Evolutionary conservation across 2,113 vertebrate species (phyloP), one percentile per base, ranked within the genome.

Genomic region (Corythornis madagascariensis): DNA sequence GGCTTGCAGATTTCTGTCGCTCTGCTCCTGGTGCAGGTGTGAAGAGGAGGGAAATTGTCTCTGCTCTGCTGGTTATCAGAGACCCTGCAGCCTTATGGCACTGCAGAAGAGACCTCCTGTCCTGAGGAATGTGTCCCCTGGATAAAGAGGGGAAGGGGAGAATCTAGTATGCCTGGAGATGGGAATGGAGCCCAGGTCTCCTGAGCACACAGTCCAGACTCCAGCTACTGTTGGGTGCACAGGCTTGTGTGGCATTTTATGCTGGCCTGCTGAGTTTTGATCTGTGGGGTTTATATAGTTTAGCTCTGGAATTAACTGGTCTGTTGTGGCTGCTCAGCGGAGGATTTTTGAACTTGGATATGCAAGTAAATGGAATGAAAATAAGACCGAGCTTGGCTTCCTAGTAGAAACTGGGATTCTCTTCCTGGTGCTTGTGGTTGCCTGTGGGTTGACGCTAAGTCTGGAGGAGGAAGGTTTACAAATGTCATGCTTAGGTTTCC

Each of bases 1-100:
- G 84, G 78, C 59, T 87, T 86, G 63, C 50, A 83, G 66, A 59
- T 89, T 79, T 73, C 25, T 76, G 78, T 59, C 71, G 73, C 38
- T 56, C 24, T 85, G 2, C 76, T 92, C 48, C 47, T 63, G 33
- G 24, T 63, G 50, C 25, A 79, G 74, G 59, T 24, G 8, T 6
- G 28, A 77, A 63, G 83, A 84, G 12, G 22, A 72, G 9, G 50
- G 53, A 69, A 43, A 47, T 76, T 35, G 21, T 61, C 50, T 70
- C 66, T 63, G 45, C 24, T 71, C 16, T 61, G 11, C 53, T 93
- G 35, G 9, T 67, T 85, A 20, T 63, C 2, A 1, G 79, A 86
- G 56, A 20, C n/a, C 16, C 24, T 4, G 6, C 64, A 35, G 60
- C 35, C 40, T 3, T 48, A 25, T 70, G 29, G 43, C 53, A 48